Evolutionary conservation across 1,140 invertebrate species (phyloP).

Genomic region (Camponotus floridanus): DNA sequence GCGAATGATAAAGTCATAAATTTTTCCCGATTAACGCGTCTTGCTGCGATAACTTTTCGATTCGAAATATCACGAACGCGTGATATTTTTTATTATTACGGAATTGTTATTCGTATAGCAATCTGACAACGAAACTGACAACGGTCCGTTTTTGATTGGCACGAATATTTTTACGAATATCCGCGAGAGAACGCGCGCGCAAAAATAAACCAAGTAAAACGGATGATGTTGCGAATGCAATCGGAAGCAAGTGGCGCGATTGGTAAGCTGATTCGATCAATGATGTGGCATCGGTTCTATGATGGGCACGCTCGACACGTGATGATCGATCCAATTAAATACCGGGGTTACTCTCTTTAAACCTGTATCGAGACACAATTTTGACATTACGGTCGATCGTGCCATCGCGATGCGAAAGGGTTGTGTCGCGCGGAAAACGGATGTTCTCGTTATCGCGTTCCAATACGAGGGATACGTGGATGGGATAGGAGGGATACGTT

Average conservation of each 20-base stretch:
- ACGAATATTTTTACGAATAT: slow-evolving; percentile 53
- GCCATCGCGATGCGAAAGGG: background rate
- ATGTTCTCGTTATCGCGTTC: slow-evolving; percentile 44
- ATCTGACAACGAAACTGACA: background rate
- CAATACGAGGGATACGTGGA: slow-evolving; percentile 15
- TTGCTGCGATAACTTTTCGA: background rate
- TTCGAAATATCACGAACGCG: background rate
- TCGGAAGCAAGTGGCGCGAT: slow-evolving; percentile 70
- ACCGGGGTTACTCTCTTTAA: background rate
- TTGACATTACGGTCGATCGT: slow-evolving; percentile 50
- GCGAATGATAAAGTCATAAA: background rate
- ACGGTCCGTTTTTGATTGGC: background rate
- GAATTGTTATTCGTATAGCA: background rate
- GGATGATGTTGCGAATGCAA: slow-evolving; percentile 6
- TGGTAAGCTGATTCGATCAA: slow-evolving; percentile 55
- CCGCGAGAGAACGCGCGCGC: background rate
- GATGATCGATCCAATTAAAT: slow-evolving; percentile 52
- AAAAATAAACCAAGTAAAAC: slow-evolving; percentile 39
- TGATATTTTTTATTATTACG: background rate
- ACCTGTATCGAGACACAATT: slow-evolving; percentile 37
- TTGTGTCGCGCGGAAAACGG: slow-evolving; percentile 29
- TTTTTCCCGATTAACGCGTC: background rate
- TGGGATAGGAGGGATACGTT: background rate
- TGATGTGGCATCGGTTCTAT: slow-evolving; percentile 42
- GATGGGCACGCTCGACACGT: slow-evolving; percentile 51